Conservation (phyloP, 1,140 invertebrate genomes). For the Arctopsyche grandis region DNA sequence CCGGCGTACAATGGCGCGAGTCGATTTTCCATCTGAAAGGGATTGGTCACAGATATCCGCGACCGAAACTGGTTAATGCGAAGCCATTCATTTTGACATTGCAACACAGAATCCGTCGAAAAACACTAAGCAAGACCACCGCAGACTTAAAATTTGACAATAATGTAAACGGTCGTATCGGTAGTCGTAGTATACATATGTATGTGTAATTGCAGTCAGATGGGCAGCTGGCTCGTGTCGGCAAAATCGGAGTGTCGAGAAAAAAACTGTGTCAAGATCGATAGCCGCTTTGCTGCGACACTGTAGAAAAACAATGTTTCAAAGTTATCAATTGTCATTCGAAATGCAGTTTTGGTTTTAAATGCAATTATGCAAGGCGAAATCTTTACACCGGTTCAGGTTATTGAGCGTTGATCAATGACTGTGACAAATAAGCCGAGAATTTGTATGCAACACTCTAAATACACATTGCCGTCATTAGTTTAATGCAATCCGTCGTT, state of each 20-base stretch:
- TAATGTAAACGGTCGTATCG: background rate
- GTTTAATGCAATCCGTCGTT: background rate
- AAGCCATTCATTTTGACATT: background rate
- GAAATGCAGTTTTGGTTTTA: no score
- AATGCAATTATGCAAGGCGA: background rate
- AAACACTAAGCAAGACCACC: background rate
- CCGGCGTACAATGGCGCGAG: no score
- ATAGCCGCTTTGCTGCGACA: background rate
- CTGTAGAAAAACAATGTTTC: no score
- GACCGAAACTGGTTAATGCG: background rate
- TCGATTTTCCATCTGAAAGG: background rate
- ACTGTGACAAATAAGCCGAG: background rate
- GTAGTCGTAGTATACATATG: background rate
- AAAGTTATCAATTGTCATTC: no score
- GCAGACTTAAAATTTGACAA: background rate
- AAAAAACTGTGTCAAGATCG: conserved; percentile 36
- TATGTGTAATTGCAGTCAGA: conserved; percentile 12
- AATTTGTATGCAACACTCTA: background rate
- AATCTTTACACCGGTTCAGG: background rate
- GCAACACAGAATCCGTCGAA: background rate
- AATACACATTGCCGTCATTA: background rate
- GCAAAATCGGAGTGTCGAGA: conserved; percentile 14
- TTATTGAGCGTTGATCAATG: background rate
- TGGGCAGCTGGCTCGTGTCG: background rate
- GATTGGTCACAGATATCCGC: background rate